phyloP scores from a whole-genome alignment of 1,140 invertebrate species.

The Ylistrum balloti region DNA sequence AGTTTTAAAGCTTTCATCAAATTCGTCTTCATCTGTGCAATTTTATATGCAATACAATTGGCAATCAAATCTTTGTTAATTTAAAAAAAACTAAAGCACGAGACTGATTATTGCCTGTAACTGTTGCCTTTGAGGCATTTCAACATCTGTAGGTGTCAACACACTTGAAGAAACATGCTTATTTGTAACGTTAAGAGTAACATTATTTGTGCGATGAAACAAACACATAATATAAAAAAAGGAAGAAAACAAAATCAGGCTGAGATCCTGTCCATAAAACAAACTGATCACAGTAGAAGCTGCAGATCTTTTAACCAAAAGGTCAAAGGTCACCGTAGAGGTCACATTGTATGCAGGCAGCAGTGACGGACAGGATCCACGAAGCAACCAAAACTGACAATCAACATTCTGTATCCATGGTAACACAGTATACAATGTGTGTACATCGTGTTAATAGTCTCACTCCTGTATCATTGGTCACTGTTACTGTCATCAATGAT shows the following conservation, averaged over 20 bases:
- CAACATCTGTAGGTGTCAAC: too few relatives aligned
- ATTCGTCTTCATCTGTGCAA: too few relatives aligned
- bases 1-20: too few relatives aligned
- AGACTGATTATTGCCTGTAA: too few relatives aligned
- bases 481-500: background rate
- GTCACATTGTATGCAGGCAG: background rate
- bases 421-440: background rate
- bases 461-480: background rate
- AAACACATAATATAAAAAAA: background rate
- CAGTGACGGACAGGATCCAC: background rate
- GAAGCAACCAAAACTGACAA: too few relatives aligned
- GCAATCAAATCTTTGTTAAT: too few relatives aligned
- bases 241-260: background rate
- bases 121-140: too few relatives aligned
- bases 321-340: background rate
- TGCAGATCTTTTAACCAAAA: background rate
- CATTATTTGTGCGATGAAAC: background rate
- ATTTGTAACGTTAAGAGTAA: too few relatives aligned
- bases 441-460: background rate
- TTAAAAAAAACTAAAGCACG: too few relatives aligned
- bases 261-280: background rate
- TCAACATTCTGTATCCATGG: background rate
- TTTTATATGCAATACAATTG: too few relatives aligned
- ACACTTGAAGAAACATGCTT: too few relatives aligned
- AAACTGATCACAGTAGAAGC: background rate